Conservation (phyloP, 2,113 vertebrate species). For the Serilophus lunatus region DNA sequence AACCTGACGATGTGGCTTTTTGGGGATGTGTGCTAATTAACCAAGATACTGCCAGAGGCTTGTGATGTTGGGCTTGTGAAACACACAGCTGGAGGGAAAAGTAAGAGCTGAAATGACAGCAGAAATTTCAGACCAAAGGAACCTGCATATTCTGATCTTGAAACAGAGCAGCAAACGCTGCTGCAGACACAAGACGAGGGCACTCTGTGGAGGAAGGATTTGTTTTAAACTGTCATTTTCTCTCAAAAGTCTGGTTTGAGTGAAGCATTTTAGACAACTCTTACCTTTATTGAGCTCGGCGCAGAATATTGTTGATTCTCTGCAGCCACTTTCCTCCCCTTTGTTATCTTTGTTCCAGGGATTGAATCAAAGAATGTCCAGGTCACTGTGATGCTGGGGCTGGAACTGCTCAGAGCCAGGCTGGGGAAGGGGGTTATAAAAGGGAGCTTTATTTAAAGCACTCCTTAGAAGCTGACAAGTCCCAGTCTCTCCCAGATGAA, state of each 20-base stretch:
- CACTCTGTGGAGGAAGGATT: not conserved
- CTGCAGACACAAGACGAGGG: not conserved
- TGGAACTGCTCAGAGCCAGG: not conserved
- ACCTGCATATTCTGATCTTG: not conserved
- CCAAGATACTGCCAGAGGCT: not conserved
- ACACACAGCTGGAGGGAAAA: not conserved
- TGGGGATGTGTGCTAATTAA: not conserved
- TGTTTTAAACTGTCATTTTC: not conserved
- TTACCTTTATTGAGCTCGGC: not conserved
- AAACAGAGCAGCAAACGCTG: not conserved
- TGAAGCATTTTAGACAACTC: not conserved
- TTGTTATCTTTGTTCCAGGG: not conserved
- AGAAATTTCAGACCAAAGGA: not conserved
- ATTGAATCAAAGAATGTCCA: not conserved
- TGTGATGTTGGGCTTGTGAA: not conserved
- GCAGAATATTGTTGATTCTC: not conserved
- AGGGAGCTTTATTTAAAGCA: not conserved
- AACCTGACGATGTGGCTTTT: not conserved
- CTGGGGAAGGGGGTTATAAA: not conserved
- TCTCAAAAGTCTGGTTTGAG: not conserved
- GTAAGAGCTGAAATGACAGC: not conserved
- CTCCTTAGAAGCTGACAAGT: not conserved
- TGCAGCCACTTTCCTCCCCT: not conserved
- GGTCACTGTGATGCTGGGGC: not conserved
- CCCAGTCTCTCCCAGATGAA: not conserved